Percentiles rank a stretch among this genome's conserved stretches.
Evolutionary conservation across 2,113 vertebrate species (phyloP).

Genomic region (Labeo catla): DNA sequence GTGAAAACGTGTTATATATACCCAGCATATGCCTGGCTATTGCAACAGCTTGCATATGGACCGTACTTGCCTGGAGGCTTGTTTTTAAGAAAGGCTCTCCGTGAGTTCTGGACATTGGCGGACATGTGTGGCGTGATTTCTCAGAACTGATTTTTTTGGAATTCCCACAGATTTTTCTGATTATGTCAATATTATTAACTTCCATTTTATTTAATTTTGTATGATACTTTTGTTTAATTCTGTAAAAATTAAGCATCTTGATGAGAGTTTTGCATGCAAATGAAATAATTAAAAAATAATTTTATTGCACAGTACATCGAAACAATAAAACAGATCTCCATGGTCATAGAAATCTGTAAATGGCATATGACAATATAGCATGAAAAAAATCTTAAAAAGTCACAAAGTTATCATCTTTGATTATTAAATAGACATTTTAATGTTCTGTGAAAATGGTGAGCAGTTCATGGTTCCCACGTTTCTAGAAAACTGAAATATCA

Average conservation of each 20-base stretch:
- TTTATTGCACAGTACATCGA: background rate
- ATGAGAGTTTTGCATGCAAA: background rate
- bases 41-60: constrained; percentile 74
- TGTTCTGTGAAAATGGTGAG: background rate
- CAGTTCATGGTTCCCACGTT: background rate
- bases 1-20: constrained; percentile 58
- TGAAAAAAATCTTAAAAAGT: background rate
- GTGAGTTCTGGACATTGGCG: constrained; percentile 64
- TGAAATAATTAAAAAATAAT: background rate
- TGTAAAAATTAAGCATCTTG: background rate
- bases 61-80: constrained; percentile 70
- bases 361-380: background rate
- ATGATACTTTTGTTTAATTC: background rate
- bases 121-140: constrained; percentile 55
- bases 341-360: background rate
- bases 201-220: background rate
- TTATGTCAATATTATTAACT: background rate
- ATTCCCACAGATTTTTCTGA: background rate
- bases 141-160: constrained; percentile 8
- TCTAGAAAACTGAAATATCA: background rate
- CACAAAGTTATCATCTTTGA: background rate
- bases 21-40: constrained; percentile 73
- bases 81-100: constrained; percentile 64
- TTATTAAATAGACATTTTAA: background rate
- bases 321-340: background rate